Percentiles rank a stretch among this genome's conserved stretches.
phyloP scores from a whole-genome alignment of 1,140 invertebrate genomes.

The Rhopalosiphum padi region DNA sequence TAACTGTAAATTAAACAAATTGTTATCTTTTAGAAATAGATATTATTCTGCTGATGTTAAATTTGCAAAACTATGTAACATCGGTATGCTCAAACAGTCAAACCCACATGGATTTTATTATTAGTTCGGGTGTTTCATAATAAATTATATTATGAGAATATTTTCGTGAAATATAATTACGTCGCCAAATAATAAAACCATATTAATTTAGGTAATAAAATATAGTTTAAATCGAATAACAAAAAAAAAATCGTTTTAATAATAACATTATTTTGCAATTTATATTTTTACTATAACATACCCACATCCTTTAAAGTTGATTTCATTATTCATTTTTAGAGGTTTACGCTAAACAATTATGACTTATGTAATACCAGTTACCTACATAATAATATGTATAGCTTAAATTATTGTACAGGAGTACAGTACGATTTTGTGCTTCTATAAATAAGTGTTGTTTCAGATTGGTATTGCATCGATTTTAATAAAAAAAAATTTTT shows the following conservation, averaged over 20 bases:
- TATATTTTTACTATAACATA: neutral
- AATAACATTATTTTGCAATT: neutral
- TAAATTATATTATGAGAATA: constrained; percentile 13
- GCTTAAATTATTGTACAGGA: neutral
- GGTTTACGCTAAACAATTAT: neutral
- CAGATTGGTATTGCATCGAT: neutral
- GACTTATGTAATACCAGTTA: neutral
- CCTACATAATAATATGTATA: neutral
- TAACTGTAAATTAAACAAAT: neutral
- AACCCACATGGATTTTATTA: constrained; percentile 41
- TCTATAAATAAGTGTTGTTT: neutral
- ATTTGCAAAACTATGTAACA: neutral
- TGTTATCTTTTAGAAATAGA: constrained; percentile 18
- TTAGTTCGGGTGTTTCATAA: constrained; percentile 6
- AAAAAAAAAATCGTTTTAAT: neutral
- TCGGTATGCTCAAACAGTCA: neutral
- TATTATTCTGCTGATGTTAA: neutral
- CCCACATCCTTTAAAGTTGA: neutral
- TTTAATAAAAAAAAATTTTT: neutral
- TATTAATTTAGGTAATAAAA: neutral
- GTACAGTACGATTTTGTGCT: neutral
- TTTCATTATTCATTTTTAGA: neutral
- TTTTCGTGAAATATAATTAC: neutral
- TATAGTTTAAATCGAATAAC: neutral
- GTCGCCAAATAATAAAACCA: neutral